phyloP scores from a whole-genome alignment of 2,888 invertebrate genomes.

The Agrotis segetum region DNA sequence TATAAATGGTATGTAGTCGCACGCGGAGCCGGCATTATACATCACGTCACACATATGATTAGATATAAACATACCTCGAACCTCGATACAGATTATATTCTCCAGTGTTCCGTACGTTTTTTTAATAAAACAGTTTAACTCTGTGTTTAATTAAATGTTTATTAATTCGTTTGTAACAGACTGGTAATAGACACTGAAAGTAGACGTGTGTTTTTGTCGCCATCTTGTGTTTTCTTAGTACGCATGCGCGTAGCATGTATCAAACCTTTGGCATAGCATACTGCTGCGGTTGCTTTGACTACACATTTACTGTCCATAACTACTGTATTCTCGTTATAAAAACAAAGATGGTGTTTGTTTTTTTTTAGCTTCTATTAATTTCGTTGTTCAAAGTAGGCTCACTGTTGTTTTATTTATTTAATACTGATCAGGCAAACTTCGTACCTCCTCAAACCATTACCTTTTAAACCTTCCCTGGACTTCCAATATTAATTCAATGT shows the following conservation, averaged over 20 bases:
- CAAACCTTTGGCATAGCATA: background rate
- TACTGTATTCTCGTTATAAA: background rate
- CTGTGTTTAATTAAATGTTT: background rate
- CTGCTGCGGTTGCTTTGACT: background rate
- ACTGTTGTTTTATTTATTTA: background rate
- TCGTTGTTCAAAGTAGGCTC: too few species aligned
- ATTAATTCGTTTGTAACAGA: background rate
- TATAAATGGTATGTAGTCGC: conserved; percentile 50
- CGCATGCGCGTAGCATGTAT: conserved; percentile 18
- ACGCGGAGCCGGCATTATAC: conserved; percentile 18
- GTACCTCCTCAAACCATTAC: too few species aligned
- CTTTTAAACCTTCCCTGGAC: too few species aligned
- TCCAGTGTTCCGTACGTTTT: conserved; percentile 47
- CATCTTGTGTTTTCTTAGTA: background rate
- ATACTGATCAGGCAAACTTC: too few species aligned
- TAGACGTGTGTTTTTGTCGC: background rate
- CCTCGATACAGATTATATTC: conserved; percentile 12
- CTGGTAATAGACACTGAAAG: background rate
- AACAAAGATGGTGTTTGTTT: background rate
- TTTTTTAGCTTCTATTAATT: background rate
- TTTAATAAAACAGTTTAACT: background rate
- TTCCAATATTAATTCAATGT: too few species aligned
- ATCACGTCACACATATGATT: conserved; percentile 18
- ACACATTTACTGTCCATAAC: background rate
- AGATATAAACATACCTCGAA: conserved; percentile 25